Conservation (phyloP, 1,140 invertebrate species). For the Lepidurus couesii region DNA sequence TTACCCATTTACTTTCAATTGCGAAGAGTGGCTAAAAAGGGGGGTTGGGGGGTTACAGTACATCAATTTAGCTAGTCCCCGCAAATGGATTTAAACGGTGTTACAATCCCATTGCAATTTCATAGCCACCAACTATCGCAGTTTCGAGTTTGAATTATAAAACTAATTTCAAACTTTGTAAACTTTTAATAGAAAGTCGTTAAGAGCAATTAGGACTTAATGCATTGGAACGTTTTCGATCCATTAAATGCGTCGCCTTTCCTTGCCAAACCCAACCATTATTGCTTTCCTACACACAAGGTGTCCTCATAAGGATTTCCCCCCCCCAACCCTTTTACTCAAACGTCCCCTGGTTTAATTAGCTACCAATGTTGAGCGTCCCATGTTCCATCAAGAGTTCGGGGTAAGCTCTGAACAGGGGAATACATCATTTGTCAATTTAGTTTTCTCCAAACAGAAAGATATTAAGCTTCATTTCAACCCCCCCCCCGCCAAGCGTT, state of each 20-base stretch:
- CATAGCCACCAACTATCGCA: too few species aligned
- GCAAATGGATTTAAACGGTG: not conserved
- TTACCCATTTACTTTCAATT: slow-evolving; percentile 22
- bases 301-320: not conserved
- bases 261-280: too few species aligned
- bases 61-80: not conserved
- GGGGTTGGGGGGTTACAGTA: not conserved
- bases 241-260: too few species aligned
- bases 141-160: too few species aligned
- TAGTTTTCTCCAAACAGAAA: not conserved
- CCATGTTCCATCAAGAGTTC: not conserved
- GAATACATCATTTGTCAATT: slow-evolving; percentile 22
- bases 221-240: too few species aligned
- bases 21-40: slow-evolving; percentile 10
- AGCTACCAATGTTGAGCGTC: not conserved
- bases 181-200: too few species aligned
- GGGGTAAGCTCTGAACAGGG: not conserved
- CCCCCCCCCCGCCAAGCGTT: too few species aligned
- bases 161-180: too few species aligned
- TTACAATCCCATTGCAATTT: too few species aligned
- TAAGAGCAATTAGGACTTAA: too few species aligned
- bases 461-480: too few species aligned
- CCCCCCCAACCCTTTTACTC: not conserved
- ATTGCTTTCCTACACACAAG: not conserved
- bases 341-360: not conserved